A percentile compares a stretch with the other conserved stretches of the same genome.
Evolutionary conservation across 2,888 invertebrate genomes (phyloP).

Genomic region (Zygogramma bicolorata): DNA sequence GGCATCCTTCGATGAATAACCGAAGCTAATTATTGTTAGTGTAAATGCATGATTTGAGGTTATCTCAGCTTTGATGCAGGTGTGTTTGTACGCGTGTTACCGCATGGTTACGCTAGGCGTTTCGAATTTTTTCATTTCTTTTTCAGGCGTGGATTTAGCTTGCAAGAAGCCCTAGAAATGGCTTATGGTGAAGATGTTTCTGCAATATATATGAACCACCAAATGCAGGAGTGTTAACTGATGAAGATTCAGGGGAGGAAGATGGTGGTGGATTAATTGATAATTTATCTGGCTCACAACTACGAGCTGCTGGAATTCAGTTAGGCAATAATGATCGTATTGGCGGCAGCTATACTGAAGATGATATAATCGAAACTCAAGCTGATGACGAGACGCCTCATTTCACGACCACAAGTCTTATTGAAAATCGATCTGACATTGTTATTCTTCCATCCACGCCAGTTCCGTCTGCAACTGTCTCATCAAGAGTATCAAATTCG

Average conservation of each 20-base stretch:
- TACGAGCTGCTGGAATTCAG: constrained; percentile 6
- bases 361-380: neutral
- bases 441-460: too few species aligned
- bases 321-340: neutral
- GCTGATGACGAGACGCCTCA: neutral
- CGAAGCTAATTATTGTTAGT: too few species aligned
- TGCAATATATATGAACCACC: constrained; percentile 19
- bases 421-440: too few species aligned
- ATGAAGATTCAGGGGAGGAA: constrained; percentile 19
- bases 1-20: neutral
- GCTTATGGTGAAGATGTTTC: neutral
- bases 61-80: neutral
- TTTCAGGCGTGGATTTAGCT: constrained; percentile 7
- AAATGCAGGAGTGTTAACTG: constrained; percentile 5
- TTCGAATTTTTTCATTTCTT: constrained; percentile 1
- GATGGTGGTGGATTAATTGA: neutral
- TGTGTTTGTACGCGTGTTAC: neutral
- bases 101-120: neutral
- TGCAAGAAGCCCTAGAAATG: constrained; percentile 14
- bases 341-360: neutral
- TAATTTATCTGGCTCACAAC: constrained; percentile 9
- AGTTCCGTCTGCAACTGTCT: too few species aligned
- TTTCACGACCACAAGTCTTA: neutral
- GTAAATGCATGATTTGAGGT: neutral
- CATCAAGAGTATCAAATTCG: too few species aligned